Evolutionary conservation across 2,888 invertebrate genomes (phyloP).

Genomic region (Endomychus coccineus): DNA sequence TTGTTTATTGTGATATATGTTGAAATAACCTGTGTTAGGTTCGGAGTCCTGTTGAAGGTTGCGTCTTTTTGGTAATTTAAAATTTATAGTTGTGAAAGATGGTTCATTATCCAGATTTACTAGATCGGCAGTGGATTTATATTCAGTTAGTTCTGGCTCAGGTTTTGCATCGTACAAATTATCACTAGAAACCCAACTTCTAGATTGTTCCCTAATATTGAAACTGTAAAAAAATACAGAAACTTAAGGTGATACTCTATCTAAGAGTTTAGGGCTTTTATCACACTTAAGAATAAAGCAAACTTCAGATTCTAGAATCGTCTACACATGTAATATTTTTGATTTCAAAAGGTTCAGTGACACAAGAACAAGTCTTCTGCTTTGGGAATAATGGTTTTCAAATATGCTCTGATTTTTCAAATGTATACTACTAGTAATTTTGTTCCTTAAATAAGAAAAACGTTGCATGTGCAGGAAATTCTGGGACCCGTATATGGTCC

Average conservation of each 20-base stretch:
- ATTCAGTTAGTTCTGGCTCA: conserved; percentile 24
- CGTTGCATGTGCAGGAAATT: too few species aligned
- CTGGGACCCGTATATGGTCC: too few species aligned
- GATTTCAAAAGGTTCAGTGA: neutral
- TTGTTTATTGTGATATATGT: conserved; percentile 9
- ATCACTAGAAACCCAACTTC: conserved; percentile 72
- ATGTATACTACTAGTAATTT: too few species aligned
- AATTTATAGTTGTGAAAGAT: conserved; percentile 57
- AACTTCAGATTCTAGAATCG: too few species aligned
- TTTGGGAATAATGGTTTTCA: conserved; percentile 1
- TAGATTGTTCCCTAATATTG: conserved; percentile 37
- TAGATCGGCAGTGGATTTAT: conserved; percentile 67
- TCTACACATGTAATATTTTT: too few species aligned
- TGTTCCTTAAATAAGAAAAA: too few species aligned
- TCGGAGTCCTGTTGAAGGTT: too few species aligned
- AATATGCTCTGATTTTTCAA: conserved; percentile 14
- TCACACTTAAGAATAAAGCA: too few species aligned
- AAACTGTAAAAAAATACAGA: conserved; percentile 7
- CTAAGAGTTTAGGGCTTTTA: neutral
- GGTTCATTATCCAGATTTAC: conserved; percentile 57
- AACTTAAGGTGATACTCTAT: neutral
- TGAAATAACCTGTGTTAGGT: too few species aligned
- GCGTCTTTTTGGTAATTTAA: conserved; percentile 58
- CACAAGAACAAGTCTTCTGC: neutral
- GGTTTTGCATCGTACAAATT: conserved; percentile 48